phyloP scores from a whole-genome alignment of 2,113 vertebrate genomes.

The Lathamus discolor region DNA sequence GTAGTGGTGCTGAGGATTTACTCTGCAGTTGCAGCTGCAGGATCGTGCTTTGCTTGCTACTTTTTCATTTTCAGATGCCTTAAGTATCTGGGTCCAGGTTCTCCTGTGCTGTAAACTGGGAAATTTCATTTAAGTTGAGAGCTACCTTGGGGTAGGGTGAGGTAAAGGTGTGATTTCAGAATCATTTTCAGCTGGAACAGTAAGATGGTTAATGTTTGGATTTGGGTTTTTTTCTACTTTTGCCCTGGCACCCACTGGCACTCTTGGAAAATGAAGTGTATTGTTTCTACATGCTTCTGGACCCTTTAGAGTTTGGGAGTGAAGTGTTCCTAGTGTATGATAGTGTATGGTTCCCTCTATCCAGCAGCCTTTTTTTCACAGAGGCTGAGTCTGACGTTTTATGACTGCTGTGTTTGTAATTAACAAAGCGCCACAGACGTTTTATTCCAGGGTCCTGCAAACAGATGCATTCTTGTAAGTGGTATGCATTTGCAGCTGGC shows the following conservation, averaged over 20 bases:
- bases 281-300: neutral
- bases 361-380: neutral
- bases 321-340: neutral
- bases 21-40: neutral
- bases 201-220: neutral
- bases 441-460: neutral
- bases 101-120: neutral
- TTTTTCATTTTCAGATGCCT: neutral
- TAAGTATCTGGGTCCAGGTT: neutral
- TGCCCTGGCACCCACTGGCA: neutral
- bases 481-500: conserved; percentile 26
- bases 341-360: neutral
- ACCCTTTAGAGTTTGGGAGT: neutral
- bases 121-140: neutral
- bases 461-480: neutral
- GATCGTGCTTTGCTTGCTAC: neutral
- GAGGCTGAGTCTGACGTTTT: neutral
- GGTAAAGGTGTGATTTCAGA: neutral
- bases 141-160: neutral
- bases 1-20: neutral
- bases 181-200: neutral
- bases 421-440: neutral
- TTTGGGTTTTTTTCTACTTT: neutral
- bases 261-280: neutral
- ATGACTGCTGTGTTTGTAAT: conserved; percentile 20